Percentiles rank a stretch among this genome's conserved stretches.
These are phyloP conservation scores for Polypterus senegalus DNA, from an alignment of 2,113 vertebrate species.

Conservation along the genomic window DNA sequence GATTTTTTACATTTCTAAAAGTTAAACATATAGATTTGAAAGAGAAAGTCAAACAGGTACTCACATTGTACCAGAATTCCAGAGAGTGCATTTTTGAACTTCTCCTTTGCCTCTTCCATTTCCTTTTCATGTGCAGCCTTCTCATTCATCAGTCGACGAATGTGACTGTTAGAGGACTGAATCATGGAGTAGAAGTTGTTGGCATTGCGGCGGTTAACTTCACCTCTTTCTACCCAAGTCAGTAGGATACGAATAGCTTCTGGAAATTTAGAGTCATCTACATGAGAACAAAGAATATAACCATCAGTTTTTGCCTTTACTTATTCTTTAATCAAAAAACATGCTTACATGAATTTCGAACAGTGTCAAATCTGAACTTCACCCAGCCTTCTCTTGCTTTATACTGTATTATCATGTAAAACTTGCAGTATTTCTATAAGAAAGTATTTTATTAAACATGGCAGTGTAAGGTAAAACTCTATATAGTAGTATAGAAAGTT, in stretches of 20 bases:
- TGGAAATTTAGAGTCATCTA: conserved; percentile 79
- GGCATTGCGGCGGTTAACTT: conserved; percentile 85
- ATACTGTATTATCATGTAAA: too few species aligned
- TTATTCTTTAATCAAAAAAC: conserved; percentile 19
- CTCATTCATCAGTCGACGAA: conserved; percentile 74
- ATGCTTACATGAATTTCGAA: background rate
- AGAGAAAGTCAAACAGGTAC: conserved; percentile 24
- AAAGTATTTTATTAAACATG: too few species aligned
- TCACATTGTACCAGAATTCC: conserved; percentile 82
- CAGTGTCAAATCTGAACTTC: too few species aligned
- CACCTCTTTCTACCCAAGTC: conserved; percentile 87
- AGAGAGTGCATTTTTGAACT: conserved; percentile 82
- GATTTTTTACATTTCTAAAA: background rate
- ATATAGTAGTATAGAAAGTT: too few species aligned
- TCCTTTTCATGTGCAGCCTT: conserved; percentile 83
- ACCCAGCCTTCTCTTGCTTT: too few species aligned
- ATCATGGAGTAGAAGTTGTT: conserved; percentile 98
- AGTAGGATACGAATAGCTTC: conserved; percentile 81
- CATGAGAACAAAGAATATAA: background rate
- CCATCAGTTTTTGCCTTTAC: too few species aligned
- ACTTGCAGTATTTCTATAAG: too few species aligned
- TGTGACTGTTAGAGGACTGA: conserved; percentile 87
- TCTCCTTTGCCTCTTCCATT: conserved; percentile 92
- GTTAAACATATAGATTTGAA: background rate
- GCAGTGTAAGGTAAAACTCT: too few species aligned